Evolutionary conservation across 2,888 invertebrate species (phyloP).

Genomic region (Nomada lathburiana): DNA sequence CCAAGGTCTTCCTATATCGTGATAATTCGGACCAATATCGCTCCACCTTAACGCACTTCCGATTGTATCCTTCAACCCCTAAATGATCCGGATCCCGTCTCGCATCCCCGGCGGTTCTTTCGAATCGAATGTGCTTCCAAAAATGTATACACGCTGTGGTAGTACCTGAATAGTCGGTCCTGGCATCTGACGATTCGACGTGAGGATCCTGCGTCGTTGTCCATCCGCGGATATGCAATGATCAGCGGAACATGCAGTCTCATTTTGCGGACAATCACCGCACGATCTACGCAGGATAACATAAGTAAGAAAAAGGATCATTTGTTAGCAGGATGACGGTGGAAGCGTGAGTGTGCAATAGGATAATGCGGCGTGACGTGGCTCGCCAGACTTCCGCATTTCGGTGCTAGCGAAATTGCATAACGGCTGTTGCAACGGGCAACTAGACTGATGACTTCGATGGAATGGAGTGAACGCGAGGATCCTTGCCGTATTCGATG

Average conservation of each 20-base stretch:
- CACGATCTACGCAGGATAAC: conserved; percentile 85
- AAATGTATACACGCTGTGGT: no score
- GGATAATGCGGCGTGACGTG: background rate
- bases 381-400: conserved; percentile 59
- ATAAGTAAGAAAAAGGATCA: background rate
- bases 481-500: conserved; percentile 9
- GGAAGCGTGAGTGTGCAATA: background rate
- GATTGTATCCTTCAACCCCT: no score
- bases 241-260: conserved; percentile 86
- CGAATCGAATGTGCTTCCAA: no score
- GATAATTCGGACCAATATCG: no score
- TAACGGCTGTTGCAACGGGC: conserved; percentile 52
- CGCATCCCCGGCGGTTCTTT: no score
- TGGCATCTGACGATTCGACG: conserved; percentile 89
- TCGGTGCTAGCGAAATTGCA: conserved; percentile 48
- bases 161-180: conserved; percentile 87
- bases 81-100: no score
- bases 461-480: background rate
- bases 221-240: conserved; percentile 89
- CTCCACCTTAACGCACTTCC: no score
- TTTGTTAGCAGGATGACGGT: background rate
- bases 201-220: conserved; percentile 87
- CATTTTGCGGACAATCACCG: conserved; percentile 88
- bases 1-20: no score
- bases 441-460: conserved; percentile 10